phyloP scores from a whole-genome alignment of 1,140 invertebrate species.

The Holotrichia oblita region DNA sequence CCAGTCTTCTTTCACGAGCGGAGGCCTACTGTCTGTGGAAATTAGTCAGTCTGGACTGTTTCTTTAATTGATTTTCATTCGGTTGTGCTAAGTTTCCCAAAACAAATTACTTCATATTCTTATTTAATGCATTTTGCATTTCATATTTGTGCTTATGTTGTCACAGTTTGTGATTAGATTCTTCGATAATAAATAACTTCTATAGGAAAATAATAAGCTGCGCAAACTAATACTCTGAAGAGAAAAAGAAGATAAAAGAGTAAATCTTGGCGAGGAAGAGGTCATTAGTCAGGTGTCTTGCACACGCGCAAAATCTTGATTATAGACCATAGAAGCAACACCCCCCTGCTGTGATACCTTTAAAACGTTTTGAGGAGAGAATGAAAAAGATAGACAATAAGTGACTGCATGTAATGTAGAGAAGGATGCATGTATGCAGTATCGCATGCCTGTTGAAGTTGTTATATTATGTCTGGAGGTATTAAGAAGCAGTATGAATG shows the following conservation, averaged over 20 bases:
- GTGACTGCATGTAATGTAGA: not conserved
- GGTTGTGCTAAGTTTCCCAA: slow-evolving; percentile 13
- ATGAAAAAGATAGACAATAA: not conserved
- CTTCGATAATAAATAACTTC: too few species aligned
- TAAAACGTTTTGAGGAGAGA: not conserved
- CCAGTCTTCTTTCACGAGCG: not conserved
- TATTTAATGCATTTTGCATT: slow-evolving; percentile 4
- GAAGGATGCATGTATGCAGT: slow-evolving; percentile 4
- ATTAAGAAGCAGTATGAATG: not conserved
- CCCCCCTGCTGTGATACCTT: slow-evolving; percentile 25
- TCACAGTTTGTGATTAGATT: too few species aligned
- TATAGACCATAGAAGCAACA: slow-evolving; percentile 40
- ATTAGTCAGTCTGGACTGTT: slow-evolving; percentile 44
- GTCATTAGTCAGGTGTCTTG: slow-evolving; percentile 50
- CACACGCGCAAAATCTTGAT: slow-evolving; percentile 46
- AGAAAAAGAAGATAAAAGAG: not conserved
- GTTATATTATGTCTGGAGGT: not conserved
- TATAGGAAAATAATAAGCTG: too few species aligned
- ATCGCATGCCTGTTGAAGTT: not conserved
- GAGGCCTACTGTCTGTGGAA: slow-evolving; percentile 18
- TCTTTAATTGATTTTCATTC: slow-evolving; percentile 41
- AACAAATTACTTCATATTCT: not conserved
- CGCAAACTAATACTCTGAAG: not conserved
- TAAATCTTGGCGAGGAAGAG: slow-evolving; percentile 45
- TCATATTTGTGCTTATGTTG: not conserved